Evolutionary conservation across 2,113 vertebrate species (phyloP).

Genomic region (Pomatorhinus ruficollis): DNA sequence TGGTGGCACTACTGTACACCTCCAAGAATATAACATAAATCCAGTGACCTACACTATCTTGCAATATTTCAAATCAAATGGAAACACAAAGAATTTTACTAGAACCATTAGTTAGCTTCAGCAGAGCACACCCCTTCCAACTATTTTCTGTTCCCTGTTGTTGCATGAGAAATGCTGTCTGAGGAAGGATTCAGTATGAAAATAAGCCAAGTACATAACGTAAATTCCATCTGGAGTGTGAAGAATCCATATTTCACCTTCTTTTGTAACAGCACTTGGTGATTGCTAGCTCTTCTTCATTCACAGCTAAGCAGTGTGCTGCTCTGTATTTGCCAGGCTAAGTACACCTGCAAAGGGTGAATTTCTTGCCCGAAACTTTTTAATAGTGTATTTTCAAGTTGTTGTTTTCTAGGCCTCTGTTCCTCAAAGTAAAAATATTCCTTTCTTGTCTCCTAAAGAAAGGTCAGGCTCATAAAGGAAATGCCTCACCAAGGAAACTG

Average conservation of each 20-base stretch:
- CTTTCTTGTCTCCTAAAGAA: background rate
- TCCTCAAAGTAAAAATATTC: background rate
- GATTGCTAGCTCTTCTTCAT: background rate
- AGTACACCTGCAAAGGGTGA: background rate
- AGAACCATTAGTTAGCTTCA: background rate
- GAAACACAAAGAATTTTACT: background rate
- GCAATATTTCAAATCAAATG: background rate
- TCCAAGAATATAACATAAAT: background rate
- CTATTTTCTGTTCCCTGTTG: background rate
- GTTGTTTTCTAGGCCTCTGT: background rate
- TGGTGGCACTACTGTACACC: background rate
- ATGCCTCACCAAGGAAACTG: background rate
- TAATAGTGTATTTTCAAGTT: background rate
- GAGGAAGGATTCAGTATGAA: background rate
- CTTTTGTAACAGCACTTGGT: background rate
- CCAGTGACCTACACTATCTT: background rate
- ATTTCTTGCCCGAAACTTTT: background rate
- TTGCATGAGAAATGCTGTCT: background rate
- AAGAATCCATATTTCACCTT: background rate
- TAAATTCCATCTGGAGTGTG: background rate
- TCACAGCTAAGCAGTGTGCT: background rate
- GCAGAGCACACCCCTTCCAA: background rate
- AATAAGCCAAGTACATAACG: background rate
- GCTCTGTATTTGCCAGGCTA: background rate
- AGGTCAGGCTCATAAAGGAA: constrained; percentile 1